phyloP scores from a whole-genome alignment of 2,888 invertebrate genomes.

The Tetramorium bicarinatum region DNA sequence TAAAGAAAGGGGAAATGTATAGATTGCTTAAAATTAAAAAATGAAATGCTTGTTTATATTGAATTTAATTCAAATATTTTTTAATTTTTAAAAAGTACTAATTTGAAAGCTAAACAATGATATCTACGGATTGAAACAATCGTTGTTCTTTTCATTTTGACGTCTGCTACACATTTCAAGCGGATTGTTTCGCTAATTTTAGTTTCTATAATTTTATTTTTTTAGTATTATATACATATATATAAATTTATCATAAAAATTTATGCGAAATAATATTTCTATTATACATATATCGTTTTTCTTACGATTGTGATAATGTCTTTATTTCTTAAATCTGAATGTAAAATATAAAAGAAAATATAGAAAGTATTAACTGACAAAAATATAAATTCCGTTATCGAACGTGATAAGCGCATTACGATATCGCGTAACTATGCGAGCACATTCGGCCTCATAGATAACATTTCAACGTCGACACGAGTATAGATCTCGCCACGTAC shows the following conservation, averaged over 20 bases:
- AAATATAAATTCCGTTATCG: slow-evolving; percentile 20
- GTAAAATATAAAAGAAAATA: background rate
- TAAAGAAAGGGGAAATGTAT: background rate
- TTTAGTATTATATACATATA: too few species aligned
- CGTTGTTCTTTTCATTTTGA: background rate
- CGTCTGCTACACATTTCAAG: background rate
- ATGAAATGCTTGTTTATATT: background rate
- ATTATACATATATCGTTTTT: background rate
- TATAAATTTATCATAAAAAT: background rate
- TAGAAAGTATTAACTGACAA: background rate
- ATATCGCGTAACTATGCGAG: slow-evolving; percentile 32
- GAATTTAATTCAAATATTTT: background rate
- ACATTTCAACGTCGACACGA: slow-evolving; percentile 20
- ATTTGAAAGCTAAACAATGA: background rate
- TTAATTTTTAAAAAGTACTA: background rate
- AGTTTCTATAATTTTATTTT: too few species aligned
- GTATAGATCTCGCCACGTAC: slow-evolving; percentile 55
- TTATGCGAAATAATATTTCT: background rate
- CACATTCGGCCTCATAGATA: slow-evolving; percentile 34
- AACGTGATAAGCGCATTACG: slow-evolving; percentile 18
- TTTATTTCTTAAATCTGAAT: background rate
- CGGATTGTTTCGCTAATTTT: background rate
- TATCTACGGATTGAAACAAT: background rate
- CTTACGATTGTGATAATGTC: background rate
- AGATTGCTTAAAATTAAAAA: background rate